Evolutionary conservation across 2,113 vertebrate species (phyloP), one percentile per base, ranked within the genome.

Genomic region (Sturnira hondurensis): DNA sequence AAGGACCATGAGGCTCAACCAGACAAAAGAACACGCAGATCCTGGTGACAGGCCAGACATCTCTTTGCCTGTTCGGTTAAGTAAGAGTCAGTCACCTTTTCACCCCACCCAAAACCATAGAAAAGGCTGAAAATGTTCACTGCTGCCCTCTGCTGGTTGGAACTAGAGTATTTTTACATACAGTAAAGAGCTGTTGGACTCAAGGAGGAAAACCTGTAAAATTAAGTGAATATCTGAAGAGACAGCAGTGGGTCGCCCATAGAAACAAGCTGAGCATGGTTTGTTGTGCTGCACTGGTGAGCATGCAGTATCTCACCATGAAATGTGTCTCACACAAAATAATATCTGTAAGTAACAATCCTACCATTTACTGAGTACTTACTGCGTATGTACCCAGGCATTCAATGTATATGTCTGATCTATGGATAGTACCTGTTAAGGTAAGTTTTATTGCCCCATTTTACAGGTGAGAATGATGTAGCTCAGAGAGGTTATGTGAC

Each of bases 1-100:
- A 95, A 94, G 70, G 70, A 95, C 61, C 80, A 94, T 70, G 94
- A 54, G 19, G 73, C 93, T 97, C 88, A 96, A 96, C 26, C 91
- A 90, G 56, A 95, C 41, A 15, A 36, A 91, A 12, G 56, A 84
- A 89, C 6, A 65, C 7, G 41, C 2, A 70, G 71, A 63, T 26
- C 43, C 36, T 45, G 16, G 56, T 43, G 36, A 82, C 73, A 50
- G 2, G 17, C 41, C 26, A 54, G 63, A 36, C 70, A 45, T 71
- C 10, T 38, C 41, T 92, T 54, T 20, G 82, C 54, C 71, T 86
- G 76, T 67, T 11, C 38, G 10, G 61, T 76, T 85, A 77, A 20
- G 19, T 58, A 1, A 38, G 43, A 56, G 20, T 56, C 22, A 8
- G 56, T 24, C 47, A 65, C 24, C 36, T 68, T 77, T 76, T 47